phyloP scores from a whole-genome alignment of 2,113 vertebrate species.

The Gopherus flavomarginatus region DNA sequence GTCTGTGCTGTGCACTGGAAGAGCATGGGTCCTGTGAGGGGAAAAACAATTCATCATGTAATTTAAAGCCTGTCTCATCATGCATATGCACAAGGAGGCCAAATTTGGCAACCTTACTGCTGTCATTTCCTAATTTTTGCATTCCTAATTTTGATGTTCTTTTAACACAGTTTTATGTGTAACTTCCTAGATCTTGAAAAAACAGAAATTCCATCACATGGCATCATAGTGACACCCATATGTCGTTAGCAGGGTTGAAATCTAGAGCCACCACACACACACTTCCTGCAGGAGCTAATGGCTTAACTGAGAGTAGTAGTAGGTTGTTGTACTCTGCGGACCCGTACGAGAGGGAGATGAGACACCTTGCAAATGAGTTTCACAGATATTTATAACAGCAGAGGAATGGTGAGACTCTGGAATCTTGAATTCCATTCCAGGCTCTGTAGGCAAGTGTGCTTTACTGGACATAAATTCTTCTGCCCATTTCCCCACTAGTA shows the following conservation, averaged over 20 bases:
- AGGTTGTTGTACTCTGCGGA: background rate
- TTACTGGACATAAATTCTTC: background rate
- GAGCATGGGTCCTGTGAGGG: background rate
- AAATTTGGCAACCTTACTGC: background rate
- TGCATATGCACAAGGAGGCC: background rate
- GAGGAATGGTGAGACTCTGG: background rate
- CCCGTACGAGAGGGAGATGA: background rate
- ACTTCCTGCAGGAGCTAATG: background rate
- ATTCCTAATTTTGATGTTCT: constrained; percentile 31
- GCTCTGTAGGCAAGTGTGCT: background rate
- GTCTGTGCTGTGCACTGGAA: background rate
- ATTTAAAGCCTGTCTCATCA: background rate
- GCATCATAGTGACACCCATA: background rate
- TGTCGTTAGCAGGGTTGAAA: background rate
- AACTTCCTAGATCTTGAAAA: constrained; percentile 16
- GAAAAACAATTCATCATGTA: background rate
- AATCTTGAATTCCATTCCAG: constrained; percentile 4
- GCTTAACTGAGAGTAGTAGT: accelerated
- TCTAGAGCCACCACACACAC: background rate
- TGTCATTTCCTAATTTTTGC: background rate
- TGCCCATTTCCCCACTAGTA: background rate
- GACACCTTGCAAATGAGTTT: background rate
- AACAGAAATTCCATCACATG: constrained; percentile 1
- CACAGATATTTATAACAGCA: background rate
- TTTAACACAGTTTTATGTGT: constrained; percentile 17